phyloP scores from a whole-genome alignment of 1,140 invertebrate genomes.

The Drosophila bocki region DNA sequence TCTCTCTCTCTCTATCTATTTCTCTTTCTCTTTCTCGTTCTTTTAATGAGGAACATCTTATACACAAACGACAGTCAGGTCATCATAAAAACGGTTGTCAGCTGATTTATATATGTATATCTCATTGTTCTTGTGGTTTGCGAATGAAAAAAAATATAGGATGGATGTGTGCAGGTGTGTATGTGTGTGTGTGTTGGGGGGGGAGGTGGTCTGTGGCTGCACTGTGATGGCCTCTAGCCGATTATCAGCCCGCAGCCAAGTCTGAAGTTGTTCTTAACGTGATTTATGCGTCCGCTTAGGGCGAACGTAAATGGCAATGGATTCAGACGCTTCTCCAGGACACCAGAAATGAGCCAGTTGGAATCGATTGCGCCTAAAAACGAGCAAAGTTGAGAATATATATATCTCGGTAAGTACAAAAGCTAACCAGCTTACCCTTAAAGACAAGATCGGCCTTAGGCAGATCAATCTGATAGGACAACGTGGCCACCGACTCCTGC shows the following conservation, averaged over 20 bases:
- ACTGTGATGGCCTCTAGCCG: constrained; percentile 87
- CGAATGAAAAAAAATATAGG: constrained; percentile 22
- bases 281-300: constrained; percentile 96
- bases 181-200: constrained; percentile 28
- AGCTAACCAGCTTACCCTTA: constrained; percentile 88
- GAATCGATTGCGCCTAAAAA: constrained; percentile 94
- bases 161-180: constrained; percentile 22
- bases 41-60: background rate
- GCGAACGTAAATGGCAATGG: constrained; percentile 97
- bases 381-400: background rate
- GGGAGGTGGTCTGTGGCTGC: constrained; percentile 18
- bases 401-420: background rate
- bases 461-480: constrained; percentile 98
- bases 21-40: background rate
- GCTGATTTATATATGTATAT: constrained; percentile 27
- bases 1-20: background rate
- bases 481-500: constrained; percentile 95
- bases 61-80: constrained; percentile 43
- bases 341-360: constrained; percentile 97
- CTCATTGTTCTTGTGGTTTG: constrained; percentile 25
- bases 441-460: constrained; percentile 98
- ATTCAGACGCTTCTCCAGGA: constrained; percentile 96
- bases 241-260: constrained; percentile 95
- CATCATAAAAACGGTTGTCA: constrained; percentile 35
- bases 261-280: constrained; percentile 94